phyloP scores from a whole-genome alignment of 2,888 invertebrate species.

The Ennomos quercinarius region DNA sequence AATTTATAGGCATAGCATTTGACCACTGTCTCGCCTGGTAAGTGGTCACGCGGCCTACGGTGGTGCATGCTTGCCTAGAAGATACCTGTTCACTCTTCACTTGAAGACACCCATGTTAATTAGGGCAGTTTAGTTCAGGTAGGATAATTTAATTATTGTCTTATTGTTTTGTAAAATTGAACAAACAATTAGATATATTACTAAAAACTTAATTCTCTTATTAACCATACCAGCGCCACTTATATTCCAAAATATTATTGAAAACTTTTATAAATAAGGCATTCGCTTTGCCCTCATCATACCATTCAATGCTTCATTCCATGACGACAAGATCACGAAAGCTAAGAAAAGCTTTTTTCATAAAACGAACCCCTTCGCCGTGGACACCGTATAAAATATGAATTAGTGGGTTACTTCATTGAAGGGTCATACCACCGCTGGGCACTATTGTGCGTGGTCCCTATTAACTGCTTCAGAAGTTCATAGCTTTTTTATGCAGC shows the following conservation, averaged over 20 bases:
- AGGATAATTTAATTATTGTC: too few species aligned
- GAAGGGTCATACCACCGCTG: constrained; percentile 59
- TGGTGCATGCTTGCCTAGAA: too few species aligned
- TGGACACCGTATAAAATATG: constrained; percentile 65
- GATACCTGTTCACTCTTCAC: too few species aligned
- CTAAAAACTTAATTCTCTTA: too few species aligned
- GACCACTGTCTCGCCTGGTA: too few species aligned
- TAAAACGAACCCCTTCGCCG: constrained; percentile 61
- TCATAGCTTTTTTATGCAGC: constrained; percentile 74
- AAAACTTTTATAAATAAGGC: constrained; percentile 33
- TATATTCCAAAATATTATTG: neutral
- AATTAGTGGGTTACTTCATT: constrained; percentile 70
- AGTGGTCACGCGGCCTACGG: too few species aligned
- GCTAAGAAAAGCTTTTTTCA: constrained; percentile 50
- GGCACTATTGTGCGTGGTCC: constrained; percentile 63
- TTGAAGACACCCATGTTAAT: too few species aligned
- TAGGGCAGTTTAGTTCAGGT: too few species aligned
- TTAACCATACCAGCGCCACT: neutral
- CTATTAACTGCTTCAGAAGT: constrained; percentile 84
- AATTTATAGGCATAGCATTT: too few species aligned
- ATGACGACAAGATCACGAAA: constrained; percentile 54
- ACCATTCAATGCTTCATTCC: constrained; percentile 25
- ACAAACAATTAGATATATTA: too few species aligned
- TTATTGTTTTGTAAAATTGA: too few species aligned
- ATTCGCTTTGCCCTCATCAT: constrained; percentile 39